Evolutionary conservation across 2,797 vertebrate species (phyloP).

Genomic region (Anguilla megastoma): DNA sequence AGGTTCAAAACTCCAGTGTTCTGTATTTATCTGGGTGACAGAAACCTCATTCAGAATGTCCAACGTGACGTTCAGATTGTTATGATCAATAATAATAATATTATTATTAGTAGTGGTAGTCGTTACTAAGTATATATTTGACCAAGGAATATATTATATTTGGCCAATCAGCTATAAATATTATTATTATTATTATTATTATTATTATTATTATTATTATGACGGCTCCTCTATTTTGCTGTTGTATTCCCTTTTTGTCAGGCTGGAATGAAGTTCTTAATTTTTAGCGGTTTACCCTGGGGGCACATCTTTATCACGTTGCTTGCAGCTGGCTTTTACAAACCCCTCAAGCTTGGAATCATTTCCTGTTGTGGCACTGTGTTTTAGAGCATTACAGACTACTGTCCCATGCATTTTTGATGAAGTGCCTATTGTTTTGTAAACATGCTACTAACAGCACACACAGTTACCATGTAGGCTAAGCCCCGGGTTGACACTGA

Average conservation of each 20-base stretch:
- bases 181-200: too few species aligned
- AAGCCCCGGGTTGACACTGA: background rate
- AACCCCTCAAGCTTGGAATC: background rate
- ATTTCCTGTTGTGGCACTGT: background rate
- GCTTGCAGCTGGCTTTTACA: background rate
- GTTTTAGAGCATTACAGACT: background rate
- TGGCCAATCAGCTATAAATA: background rate
- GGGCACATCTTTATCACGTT: background rate
- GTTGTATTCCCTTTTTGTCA: background rate
- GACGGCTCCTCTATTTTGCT: background rate
- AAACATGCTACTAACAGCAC: background rate
- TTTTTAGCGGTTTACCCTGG: background rate
- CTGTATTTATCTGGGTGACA: background rate
- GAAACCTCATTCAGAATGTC: background rate
- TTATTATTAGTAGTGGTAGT: background rate
- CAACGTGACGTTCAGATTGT: background rate
- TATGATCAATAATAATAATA: background rate
- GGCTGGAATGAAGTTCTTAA: background rate
- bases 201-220: background rate
- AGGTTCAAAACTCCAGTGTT: background rate
- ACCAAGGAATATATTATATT: background rate
- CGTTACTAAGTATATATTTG: background rate
- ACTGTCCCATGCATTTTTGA: background rate
- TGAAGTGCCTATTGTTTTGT: background rate
- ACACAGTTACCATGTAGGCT: background rate